phyloP scores from a whole-genome alignment of 2,113 vertebrate species.

The Callorhinus ursinus region DNA sequence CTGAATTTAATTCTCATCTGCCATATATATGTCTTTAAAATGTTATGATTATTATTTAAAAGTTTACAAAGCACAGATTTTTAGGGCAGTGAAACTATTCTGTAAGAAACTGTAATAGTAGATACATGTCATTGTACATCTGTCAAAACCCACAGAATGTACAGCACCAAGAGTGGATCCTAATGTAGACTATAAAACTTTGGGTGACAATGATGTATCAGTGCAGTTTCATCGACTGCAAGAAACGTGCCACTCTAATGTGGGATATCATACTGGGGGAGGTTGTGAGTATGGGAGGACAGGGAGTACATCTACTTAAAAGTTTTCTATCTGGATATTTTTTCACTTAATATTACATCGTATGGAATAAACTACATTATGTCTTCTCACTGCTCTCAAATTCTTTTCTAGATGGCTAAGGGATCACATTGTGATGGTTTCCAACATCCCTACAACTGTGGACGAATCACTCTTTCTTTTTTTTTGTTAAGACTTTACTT shows the following conservation, averaged over 20 bases:
- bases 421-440: not conserved
- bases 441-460: too few relatives aligned
- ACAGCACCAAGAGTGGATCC: not conserved
- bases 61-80: not conserved
- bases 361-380: not conserved
- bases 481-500: too few relatives aligned
- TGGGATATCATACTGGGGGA: not conserved
- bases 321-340: not conserved
- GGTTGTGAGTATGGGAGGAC: not conserved
- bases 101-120: not conserved
- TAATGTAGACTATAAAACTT: not conserved
- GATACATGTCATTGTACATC: not conserved
- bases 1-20: not conserved
- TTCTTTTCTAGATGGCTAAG: not conserved
- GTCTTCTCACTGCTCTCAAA: not conserved
- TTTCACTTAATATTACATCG: not conserved
- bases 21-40: not conserved
- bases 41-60: not conserved
- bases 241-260: not conserved
- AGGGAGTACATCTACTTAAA: not conserved
- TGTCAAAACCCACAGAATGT: not conserved
- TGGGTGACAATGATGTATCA: not conserved
- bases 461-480: not conserved
- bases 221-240: not conserved
- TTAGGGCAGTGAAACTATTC: not conserved